A percentile compares a stretch with the other conserved stretches of the same genome.
phyloP scores from a whole-genome alignment of 2,113 vertebrate species.

The Aptenodytes forsteri region DNA sequence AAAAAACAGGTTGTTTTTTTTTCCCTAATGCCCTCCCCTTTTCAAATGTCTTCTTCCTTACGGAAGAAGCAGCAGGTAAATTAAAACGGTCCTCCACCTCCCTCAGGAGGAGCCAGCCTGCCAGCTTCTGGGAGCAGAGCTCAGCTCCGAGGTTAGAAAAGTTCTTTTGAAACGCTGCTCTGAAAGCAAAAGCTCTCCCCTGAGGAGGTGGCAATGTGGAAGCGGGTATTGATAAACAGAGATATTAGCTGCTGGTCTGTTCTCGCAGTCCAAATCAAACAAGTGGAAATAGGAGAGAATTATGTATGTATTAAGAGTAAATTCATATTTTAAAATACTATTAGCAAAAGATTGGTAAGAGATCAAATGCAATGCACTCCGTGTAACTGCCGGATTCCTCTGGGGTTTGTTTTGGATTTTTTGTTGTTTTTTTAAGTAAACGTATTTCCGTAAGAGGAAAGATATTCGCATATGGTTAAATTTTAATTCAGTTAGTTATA shows the following conservation, averaged over 20 bases:
- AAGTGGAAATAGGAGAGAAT: background rate
- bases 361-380: background rate
- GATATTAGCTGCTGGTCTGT: background rate
- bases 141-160: background rate
- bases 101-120: background rate
- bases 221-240: background rate
- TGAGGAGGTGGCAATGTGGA: background rate
- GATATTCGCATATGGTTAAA: conserved; percentile 41
- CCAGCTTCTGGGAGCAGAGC: background rate
- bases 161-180: background rate
- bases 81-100: background rate
- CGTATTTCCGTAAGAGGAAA: background rate
- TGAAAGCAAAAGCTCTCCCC: background rate
- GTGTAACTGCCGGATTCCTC: background rate
- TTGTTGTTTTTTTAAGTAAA: background rate
- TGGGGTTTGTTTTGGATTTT: background rate
- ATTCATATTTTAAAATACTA: conserved; percentile 5
- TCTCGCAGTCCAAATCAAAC: background rate
- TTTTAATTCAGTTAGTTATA: conserved; percentile 48
- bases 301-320: background rate
- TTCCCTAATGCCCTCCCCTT: background rate
- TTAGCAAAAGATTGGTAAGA: background rate
- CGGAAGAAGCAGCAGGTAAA: background rate
- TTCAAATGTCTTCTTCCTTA: background rate
- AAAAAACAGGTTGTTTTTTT: background rate